Base-by-base conservation (phyloP, 2,797 vertebrate species). In the Lophius americanus region DNA sequence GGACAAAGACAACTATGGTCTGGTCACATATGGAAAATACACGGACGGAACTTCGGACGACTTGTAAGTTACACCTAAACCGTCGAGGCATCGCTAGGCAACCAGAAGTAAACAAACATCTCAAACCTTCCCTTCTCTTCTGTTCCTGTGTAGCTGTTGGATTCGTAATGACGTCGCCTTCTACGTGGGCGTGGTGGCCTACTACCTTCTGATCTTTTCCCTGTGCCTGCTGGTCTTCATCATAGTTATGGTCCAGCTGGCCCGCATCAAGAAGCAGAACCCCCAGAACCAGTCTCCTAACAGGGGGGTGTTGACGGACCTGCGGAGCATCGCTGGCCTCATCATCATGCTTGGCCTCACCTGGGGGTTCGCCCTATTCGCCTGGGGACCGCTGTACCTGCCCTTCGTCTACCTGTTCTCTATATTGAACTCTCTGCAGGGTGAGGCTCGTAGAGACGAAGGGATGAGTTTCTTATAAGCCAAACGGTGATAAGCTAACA, bases 281-380 rank as follows among this genome's bases (percentile, higher is more conserved):
- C 96, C 97, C 37, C 94, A 98, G 7, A 96, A 96, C 85, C 91
- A 93, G 83, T 89, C 94, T 74, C 89, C 95, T 1, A 95, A 94
- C 88, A 94, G 94, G 57, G 91, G 92, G 7, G 62, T 95, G 70
- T 91, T 96, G 75, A 94, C 90, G 0, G 96, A 98, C 60, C 80
- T 99, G 32, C 93, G 95, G 61, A 98, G 97, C 60, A 85, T 96
- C 47, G 88, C 93, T 0, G 96, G 98, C 46, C 95, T 99, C 33
- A 87, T 95, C 2, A 87, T 98, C 76, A 90, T 99, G 75, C 92
- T 99, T 38, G 97, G 98, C 64, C 96, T 99, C 79, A 98, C 97
- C 56, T 99, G 97, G 98, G 97, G 96, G 5, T 95, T 98, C 48
- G 96, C 95, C 50, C 96, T 98, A 83, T 97, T 99, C 49, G 95